Base-by-base conservation (phyloP, 2,113 vertebrate species). In the Oryzias javanicus region DNA sequence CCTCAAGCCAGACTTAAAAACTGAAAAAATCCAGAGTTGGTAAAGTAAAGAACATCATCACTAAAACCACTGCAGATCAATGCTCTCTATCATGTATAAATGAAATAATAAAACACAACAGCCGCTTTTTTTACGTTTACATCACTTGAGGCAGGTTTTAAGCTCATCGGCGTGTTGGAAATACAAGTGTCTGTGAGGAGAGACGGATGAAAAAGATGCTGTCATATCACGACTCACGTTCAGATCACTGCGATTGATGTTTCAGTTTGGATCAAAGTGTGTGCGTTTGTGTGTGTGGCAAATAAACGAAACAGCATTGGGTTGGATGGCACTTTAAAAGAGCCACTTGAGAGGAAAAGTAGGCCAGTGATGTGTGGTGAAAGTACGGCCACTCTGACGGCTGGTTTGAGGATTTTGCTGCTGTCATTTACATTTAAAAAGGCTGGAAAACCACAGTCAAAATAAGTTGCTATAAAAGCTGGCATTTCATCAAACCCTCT, bases 301-400 rank as follows among this genome's bases (percentile, higher is more conserved):
- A 69, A 64, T 61, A 55, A 65, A 47, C 46, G 52, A 46, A 64
- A 72, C 45, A 40, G 63, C 57, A 56, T 71, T 65, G 53, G 60
- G 64, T 74, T 72, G 67, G 55, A 78, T 44, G 12, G 60, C 71
- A 80, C 46, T 57, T 84, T 85, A 85, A 78, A 78, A 62, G 49
- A 75, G 74, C 62, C 57, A 74, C 69, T 81, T 65, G 59, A 66
- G 60, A 78, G 60, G 25, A 63, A 71, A 83, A 80, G 67, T 78
- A 80, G 82, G 78, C 49, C 78, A 74, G 18, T 18, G 55, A 24
- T 60, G 59, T 50, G 25, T 49, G 46, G 29, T 67, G 70, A 66
- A 22, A 53, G 29, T 48, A 25, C n/a, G 57, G 67, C 42, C 51
- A 57, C 52, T 57, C 49, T 42, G 52, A 66, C 46, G 61, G 54